These are phyloP conservation scores for Acanthis flammea DNA, from an alignment of 2,797 vertebrate genomes.

Conservation along the genomic window DNA sequence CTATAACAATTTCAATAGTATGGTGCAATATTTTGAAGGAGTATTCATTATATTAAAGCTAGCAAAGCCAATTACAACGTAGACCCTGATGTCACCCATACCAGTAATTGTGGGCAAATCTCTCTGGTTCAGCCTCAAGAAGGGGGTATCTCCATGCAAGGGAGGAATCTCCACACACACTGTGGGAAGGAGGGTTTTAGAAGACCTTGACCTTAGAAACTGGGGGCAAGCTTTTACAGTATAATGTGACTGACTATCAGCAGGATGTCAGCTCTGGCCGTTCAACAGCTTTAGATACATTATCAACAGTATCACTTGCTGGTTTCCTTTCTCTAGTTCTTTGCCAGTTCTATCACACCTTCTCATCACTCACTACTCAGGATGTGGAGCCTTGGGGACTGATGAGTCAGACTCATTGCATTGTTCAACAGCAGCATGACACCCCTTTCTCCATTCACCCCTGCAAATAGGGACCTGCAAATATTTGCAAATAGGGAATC, in stretches of 20 bases:
- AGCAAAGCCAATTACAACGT: not conserved
- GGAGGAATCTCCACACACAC: not conserved
- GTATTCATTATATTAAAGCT: not conserved
- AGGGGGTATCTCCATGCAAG: no score
- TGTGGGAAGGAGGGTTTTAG: not conserved
- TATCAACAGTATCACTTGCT: no score
- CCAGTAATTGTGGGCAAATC: not conserved
- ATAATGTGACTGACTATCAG: no score
- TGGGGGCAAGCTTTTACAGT: not conserved
- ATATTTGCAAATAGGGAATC: not conserved
- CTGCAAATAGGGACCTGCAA: not conserved
- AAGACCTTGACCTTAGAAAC: not conserved
- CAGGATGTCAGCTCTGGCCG: not conserved
- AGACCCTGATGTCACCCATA: not conserved
- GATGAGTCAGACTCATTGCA: not conserved
- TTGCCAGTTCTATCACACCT: not conserved
- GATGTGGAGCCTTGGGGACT: not conserved
- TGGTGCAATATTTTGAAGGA: not conserved
- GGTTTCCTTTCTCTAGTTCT: not conserved
- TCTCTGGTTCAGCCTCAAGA: not conserved
- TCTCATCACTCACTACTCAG: rapidly evolving
- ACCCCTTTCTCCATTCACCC: not conserved
- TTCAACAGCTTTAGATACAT: not conserved
- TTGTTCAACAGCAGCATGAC: not conserved
- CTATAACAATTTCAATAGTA: not conserved